Percentiles rank a stretch among this genome's conserved stretches.
Evolutionary conservation across 2,888 invertebrate genomes (phyloP).

Genomic region (Amiota communis): DNA sequence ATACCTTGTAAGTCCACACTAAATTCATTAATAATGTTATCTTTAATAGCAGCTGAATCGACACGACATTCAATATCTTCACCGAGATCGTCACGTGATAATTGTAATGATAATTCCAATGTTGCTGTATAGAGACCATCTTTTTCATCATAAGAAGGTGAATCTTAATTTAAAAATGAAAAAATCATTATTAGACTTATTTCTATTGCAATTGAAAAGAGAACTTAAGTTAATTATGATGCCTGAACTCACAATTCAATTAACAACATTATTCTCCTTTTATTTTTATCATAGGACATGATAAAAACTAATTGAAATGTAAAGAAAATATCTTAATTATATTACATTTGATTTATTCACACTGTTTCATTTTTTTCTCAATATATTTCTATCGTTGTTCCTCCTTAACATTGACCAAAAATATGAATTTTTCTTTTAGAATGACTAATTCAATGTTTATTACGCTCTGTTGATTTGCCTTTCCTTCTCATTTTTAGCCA

Average conservation of each 20-base stretch:
- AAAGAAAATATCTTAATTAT: background rate
- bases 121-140: constrained; percentile 79
- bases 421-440: too few relatives aligned
- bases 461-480: background rate
- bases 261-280: background rate
- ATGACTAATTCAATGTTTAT: background rate
- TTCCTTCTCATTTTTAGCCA: constrained; percentile 37
- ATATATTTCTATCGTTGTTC: too few relatives aligned
- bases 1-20: constrained; percentile 81
- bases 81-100: constrained; percentile 81
- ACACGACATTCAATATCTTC: constrained; percentile 82
- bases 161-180: constrained; percentile 72
- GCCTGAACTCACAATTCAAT: background rate
- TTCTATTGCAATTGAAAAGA: background rate
- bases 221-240: background rate
- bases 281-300: background rate
- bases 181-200: constrained; percentile 12
- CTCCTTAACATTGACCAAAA: too few relatives aligned
- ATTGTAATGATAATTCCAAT: constrained; percentile 77
- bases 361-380: too few relatives aligned
- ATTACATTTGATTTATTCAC: too few relatives aligned
- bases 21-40: constrained; percentile 71
- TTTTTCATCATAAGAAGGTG: constrained; percentile 74
- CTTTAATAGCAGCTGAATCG: constrained; percentile 77
- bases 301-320: background rate